Percentiles rank a stretch among this genome's conserved stretches.
These are phyloP conservation scores for Pica pica DNA, from an alignment of 2,113 vertebrate species.

Conservation along the genomic window DNA sequence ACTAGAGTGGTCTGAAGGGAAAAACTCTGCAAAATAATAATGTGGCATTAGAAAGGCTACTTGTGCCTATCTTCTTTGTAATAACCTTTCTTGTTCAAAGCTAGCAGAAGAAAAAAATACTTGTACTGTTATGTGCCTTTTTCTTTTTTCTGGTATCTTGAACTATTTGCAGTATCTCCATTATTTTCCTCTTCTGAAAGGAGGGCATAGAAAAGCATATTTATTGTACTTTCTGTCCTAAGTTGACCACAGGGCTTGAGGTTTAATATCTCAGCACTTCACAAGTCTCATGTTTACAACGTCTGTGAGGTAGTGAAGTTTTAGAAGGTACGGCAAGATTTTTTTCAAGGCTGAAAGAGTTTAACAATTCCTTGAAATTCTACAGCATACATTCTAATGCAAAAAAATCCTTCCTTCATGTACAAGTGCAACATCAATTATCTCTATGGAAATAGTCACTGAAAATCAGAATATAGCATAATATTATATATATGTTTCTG, in stretches of 20 bases:
- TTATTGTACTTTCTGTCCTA: neutral
- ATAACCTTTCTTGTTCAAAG: neutral
- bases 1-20: neutral
- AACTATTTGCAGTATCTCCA: neutral
- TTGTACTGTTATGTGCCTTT: neutral
- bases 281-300: neutral
- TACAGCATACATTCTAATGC: neutral
- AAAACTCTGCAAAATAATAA: neutral
- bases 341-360: neutral
- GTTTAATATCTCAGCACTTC: slow-evolving; percentile 11
- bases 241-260: neutral
- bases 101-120: neutral
- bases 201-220: neutral
- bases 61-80: neutral
- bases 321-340: neutral
- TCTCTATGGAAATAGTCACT: neutral
- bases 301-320: neutral
- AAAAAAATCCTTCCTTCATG: neutral
- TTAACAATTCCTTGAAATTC: neutral
- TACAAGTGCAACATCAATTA: neutral
- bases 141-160: neutral
- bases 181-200: neutral
- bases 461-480: neutral
- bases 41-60: neutral
- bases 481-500: neutral